Percentiles rank a stretch among this genome's conserved stretches.
phyloP scores from a whole-genome alignment of 2,113 vertebrate genomes.

The Erythrocercus mccallii region DNA sequence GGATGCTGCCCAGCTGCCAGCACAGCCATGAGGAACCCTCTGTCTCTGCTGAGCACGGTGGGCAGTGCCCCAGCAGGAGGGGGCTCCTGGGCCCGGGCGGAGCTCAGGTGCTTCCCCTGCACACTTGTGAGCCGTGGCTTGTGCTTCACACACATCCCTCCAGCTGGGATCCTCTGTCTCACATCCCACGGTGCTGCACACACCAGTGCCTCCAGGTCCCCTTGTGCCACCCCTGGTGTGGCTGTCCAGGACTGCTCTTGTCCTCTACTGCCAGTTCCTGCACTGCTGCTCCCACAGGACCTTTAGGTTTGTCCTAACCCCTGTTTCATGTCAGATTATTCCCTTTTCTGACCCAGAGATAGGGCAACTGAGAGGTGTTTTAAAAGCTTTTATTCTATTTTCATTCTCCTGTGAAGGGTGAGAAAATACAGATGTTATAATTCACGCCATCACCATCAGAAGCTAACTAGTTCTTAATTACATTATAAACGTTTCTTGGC shows the following conservation, averaged over 20 bases:
- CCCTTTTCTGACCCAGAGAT: not conserved
- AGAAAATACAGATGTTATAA: not conserved
- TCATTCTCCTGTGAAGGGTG: not conserved
- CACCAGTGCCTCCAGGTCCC: accelerated
- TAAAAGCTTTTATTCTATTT: not conserved
- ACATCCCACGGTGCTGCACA: accelerated
- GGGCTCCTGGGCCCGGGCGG: accelerated
- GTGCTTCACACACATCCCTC: accelerated
- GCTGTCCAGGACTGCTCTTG: accelerated
- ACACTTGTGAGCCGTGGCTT: accelerated
- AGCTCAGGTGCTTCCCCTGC: accelerated
- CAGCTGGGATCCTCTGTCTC: accelerated
- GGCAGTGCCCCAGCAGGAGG: accelerated
- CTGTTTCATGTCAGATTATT: not conserved
- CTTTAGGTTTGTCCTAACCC: not conserved
- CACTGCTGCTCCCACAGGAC: not conserved
- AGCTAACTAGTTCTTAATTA: not conserved
- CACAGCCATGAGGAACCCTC: accelerated
- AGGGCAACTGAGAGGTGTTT: not conserved
- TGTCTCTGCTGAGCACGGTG: accelerated
- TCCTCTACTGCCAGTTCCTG: accelerated
- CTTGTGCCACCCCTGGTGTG: accelerated
- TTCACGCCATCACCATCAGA: not conserved
- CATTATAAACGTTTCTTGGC: no score
- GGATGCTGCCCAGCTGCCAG: not conserved